Conservation (phyloP, 2,888 invertebrate genomes). For the Megaustenia siamemsis region DNA sequence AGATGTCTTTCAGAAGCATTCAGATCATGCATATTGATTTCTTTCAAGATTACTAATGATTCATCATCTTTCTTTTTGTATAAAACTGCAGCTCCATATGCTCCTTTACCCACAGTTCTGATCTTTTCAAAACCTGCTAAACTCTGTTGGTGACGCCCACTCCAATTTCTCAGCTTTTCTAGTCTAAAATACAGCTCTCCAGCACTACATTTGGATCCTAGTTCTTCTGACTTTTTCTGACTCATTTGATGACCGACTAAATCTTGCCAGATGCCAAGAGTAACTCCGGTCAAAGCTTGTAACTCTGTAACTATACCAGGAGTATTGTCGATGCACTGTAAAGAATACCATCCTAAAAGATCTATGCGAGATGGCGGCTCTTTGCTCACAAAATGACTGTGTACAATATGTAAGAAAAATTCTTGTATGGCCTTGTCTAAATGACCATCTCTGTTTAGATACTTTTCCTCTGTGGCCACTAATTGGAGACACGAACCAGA, state of each 20-base stretch:
- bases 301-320: conserved; percentile 35
- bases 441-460: conserved; percentile 58
- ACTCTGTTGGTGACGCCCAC: conserved; percentile 75
- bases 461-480: conserved; percentile 77
- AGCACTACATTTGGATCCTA: conserved; percentile 9
- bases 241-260: conserved; percentile 56
- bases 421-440: conserved; percentile 43
- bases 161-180: conserved; percentile 75
- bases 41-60: conserved; percentile 86
- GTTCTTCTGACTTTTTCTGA: conserved; percentile 52
- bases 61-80: conserved; percentile 85
- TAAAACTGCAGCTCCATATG: conserved; percentile 87
- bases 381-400: conserved; percentile 40
- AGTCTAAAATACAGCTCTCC: conserved; percentile 78
- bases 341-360: conserved; percentile 46
- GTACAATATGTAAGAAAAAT: conserved; percentile 37
- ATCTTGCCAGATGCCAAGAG: conserved; percentile 60
- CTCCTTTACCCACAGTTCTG: conserved; percentile 85
- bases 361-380: conserved; percentile 28
- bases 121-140: conserved; percentile 83
- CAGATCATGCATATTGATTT: conserved; percentile 86
- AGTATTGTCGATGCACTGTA: conserved; percentile 51
- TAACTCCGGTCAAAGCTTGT: conserved; percentile 49
- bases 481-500: conserved; percentile 75
- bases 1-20: conserved; percentile 85